Base-by-base conservation (phyloP, 1,140 invertebrate species). In the Elymnias hypermnestra region DNA sequence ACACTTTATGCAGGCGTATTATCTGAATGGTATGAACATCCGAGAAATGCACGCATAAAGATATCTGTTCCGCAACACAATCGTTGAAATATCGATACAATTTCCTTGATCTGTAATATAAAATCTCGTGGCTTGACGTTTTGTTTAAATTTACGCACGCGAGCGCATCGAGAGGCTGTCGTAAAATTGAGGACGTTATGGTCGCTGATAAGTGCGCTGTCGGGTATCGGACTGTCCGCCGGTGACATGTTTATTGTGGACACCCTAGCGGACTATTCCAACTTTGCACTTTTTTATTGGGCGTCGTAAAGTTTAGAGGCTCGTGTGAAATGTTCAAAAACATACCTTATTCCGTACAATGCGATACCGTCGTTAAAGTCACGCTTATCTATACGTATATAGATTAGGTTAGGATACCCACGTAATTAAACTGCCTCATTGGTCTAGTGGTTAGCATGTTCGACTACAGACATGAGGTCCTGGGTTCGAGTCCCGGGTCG, bases 101-200 rank as follows among this genome's bases (percentile, higher is more conserved):
- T 83, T 81, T 76, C 67, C 75, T 72, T 83, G 79, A 83, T 83
- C 72, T 63, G 76, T 68, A 72, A 72, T 77, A 81, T 79, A 75
- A 81, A 83, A 76, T 77, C 61, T 71, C 50, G 66, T 44, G 40
- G 59, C 59, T 68, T 75, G 76, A 77, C 74, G 71, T 78, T 76
- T 72, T 63, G 64, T 65, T 64, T 55, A 61, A 83, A 83, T 81
- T 81, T 83, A 83, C 74, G 64, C 65, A 59, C 64, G 64, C 66
- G 62, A 52, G 58, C 63, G 59, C 65, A 69, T 65, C 62, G 63
- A 67, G 53, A 68, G 59, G 63, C 55, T 73, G 76, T 83, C 76
- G 79, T 83, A 83, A 83, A 77, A 57, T 79, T 75, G 79, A 79
- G 63, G 76, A 83, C 64, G 70, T 83, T 73, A 83, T 79, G 70